These are phyloP conservation scores for Metacarcinus magister DNA, from an alignment of 2,888 invertebrate genomes.

Conservation along the genomic window DNA sequence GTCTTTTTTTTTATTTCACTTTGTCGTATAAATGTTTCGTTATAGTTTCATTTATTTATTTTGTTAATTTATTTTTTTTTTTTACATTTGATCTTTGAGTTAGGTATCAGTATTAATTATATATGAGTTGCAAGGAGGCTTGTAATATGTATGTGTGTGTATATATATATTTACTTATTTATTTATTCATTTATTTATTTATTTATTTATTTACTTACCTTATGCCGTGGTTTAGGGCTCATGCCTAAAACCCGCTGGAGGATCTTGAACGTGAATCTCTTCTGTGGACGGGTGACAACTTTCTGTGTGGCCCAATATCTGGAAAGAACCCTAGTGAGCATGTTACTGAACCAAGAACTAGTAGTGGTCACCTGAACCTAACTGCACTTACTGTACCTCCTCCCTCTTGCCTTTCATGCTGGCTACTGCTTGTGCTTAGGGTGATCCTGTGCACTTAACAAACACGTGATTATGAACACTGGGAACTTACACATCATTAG, in stretches of 20 bases:
- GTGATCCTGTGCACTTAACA: background rate
- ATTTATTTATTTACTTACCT: background rate
- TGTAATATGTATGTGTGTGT: too few relatives aligned
- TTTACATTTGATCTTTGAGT: background rate
- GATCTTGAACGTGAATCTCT: background rate
- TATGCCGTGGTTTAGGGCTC: conserved; percentile 26
- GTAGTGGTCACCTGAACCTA: background rate
- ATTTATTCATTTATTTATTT: background rate
- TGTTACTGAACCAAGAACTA: background rate
- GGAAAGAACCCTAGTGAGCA: conserved; percentile 37
- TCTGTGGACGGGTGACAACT: background rate
- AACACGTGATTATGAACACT: background rate
- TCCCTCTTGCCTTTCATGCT: background rate
- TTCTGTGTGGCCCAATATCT: conserved; percentile 19
- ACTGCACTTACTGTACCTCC: background rate
- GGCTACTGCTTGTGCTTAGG: background rate
- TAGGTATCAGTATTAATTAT: background rate
- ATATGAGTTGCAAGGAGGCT: background rate
- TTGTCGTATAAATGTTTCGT: background rate
- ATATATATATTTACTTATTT: too few relatives aligned
- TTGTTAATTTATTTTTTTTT: background rate
- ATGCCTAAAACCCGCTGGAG: background rate
- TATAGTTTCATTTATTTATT: background rate
- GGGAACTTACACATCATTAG: background rate
- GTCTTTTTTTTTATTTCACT: background rate